Base-by-base conservation (phyloP, 2,113 vertebrate genomes). In the Amphiprion ocellaris region DNA sequence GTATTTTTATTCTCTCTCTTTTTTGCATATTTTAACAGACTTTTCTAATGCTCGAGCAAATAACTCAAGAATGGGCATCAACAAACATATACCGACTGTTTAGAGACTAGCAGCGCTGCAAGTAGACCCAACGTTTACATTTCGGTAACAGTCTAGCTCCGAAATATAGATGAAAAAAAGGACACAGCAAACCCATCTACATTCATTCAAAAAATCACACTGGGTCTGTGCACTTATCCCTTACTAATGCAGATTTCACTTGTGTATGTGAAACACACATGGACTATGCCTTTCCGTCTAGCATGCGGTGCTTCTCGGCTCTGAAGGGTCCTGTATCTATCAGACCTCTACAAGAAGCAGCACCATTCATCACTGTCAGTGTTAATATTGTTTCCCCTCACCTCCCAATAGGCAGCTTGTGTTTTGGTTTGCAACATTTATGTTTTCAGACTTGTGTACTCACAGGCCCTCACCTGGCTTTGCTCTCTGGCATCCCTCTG, bases 321-420 rank as follows among this genome's bases (percentile, higher is more conserved):
- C 46, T 61, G 59, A 92, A 77, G 63, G 70, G 56, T 39, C 69
- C 66, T 61, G 75, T 78, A 88, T 88, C 87, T 86, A 82, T 83
- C 81, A 89, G 76, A 77, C 82, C 77, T 77, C 78, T 73, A 73
- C 79, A 80, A 81, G 76, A 86, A 77, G 77, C 78, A 81, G 87
- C 85, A 65, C 89, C 93, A 94, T 95, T 91, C 90, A 94, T 95
- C 94, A 94, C 86, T 93, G 94, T 94, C 94, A 84, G 76, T 77
- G 87, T 87, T 94, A 91, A 94, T 94, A 93, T 92, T 93, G 90
- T 87, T 94, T 92, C 84, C 82, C 75, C 79, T 84, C 75, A 72
- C 84, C 81, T 91, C 93, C 92, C 90, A 88, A 86, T 79, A 87
- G 93, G 90, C 89, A 87, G 89, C 86, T 92, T 88, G 89, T 89